Evolutionary conservation across 37 sponge, comb jelly and placozoan species (phyloP).

Genomic region (Amphimedon queenslandica): DNA sequence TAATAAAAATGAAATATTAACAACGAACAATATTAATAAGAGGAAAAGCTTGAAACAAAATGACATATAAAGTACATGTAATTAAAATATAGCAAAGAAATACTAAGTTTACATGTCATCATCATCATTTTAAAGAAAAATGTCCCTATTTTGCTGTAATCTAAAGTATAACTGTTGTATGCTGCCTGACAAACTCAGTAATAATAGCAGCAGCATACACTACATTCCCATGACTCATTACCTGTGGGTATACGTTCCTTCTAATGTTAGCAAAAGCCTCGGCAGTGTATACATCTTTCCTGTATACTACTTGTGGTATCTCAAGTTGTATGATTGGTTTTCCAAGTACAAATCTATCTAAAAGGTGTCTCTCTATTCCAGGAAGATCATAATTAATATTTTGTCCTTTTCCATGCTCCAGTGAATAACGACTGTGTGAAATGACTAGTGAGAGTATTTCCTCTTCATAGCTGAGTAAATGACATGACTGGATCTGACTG

Average conservation of each 20-base stretch:
- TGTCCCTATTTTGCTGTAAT: too few species aligned
- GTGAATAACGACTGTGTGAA: slow-evolving; percentile 77
- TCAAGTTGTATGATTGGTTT: slow-evolving; percentile 58
- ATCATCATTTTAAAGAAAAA: too few species aligned
- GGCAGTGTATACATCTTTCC: slow-evolving; percentile 46
- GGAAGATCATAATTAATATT: slow-evolving; percentile 61
- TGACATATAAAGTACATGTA: too few species aligned
- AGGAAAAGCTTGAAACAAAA: background rate
- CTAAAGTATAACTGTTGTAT: too few species aligned
- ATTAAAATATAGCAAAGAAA: too few species aligned
- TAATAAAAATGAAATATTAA: background rate
- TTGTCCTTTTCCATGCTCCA: slow-evolving; percentile 59
- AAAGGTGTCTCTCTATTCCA: slow-evolving; percentile 76
- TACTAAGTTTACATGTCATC: too few species aligned
- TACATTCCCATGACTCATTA: background rate
- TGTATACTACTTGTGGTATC: slow-evolving; percentile 55
- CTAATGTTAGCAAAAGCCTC: slow-evolving; percentile 47
- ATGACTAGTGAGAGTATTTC: slow-evolving; percentile 63
- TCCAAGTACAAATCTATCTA: slow-evolving; percentile 69
- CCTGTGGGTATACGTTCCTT: slow-evolving; percentile 32
- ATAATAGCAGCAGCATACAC: background rate
- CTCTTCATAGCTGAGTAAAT: slow-evolving; percentile 62
- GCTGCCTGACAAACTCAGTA: background rate
- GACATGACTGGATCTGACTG: slow-evolving; percentile 49
- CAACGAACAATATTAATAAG: background rate